A percentile compares a stretch with the other conserved stretches of the same genome.
phyloP scores from a whole-genome alignment of 2,888 invertebrate species.

The Catocala sponsa region DNA sequence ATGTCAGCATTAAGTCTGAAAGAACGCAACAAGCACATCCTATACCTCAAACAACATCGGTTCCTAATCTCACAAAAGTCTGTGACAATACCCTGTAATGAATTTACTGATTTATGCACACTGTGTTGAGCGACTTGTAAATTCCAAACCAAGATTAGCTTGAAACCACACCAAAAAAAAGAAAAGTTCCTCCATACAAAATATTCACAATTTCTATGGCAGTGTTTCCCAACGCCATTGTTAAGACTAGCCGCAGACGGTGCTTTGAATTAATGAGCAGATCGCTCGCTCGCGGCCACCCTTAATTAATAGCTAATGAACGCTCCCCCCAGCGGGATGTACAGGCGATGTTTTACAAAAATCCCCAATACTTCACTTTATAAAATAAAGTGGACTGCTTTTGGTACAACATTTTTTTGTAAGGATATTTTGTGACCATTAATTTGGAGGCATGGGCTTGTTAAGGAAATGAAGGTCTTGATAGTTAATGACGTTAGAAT shows the following conservation, averaged over 20 bases:
- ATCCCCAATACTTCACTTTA: slow-evolving; percentile 47
- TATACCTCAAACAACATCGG: too few relatives aligned
- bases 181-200: not conserved
- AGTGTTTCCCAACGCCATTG: slow-evolving; percentile 53
- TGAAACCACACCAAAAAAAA: not conserved
- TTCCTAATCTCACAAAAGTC: too few relatives aligned
- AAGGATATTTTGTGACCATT: slow-evolving; percentile 1
- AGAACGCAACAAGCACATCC: too few relatives aligned
- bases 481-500: not conserved
- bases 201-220: slow-evolving; percentile 36
- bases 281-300: slow-evolving; percentile 63
- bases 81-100: too few relatives aligned
- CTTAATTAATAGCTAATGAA: slow-evolving; percentile 76
- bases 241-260: slow-evolving; percentile 66
- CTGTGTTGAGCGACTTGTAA: too few relatives aligned
- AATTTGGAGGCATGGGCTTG: not conserved
- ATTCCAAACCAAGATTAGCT: too few relatives aligned
- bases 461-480: not conserved
- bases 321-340: slow-evolving; percentile 21
- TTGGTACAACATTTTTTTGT: slow-evolving; percentile 4
- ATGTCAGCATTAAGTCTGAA: too few relatives aligned
- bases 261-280: slow-evolving; percentile 74
- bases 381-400: slow-evolving; percentile 18
- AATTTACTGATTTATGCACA: too few relatives aligned
- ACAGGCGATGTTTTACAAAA: slow-evolving; percentile 50